phyloP scores from a whole-genome alignment of 2,888 invertebrate genomes.

The Anorthoa munda region DNA sequence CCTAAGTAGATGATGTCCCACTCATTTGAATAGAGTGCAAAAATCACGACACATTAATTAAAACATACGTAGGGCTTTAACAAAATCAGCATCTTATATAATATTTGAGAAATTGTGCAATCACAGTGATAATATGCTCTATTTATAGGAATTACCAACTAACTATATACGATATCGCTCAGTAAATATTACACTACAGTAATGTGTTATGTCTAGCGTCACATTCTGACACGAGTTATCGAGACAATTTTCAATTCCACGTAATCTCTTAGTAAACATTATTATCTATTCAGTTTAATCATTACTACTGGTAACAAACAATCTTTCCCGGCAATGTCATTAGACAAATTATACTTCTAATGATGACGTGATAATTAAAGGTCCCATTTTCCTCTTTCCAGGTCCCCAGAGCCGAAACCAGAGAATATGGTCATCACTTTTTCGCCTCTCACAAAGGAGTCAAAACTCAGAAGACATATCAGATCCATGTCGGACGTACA shows the following conservation, averaged over 20 bases:
- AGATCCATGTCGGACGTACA: conserved; percentile 89
- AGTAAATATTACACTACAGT: conserved; percentile 42
- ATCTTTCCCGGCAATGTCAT: conserved; percentile 30
- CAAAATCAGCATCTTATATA: conserved; percentile 23
- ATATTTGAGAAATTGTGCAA: conserved; percentile 43
- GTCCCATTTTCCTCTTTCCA: conserved; percentile 73
- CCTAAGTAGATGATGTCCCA: conserved; percentile 16
- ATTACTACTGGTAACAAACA: conserved; percentile 33
- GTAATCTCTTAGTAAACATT: conserved; percentile 51
- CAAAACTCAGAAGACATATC: conserved; percentile 85
- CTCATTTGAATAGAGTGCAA: conserved; percentile 29
- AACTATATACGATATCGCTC: conserved; percentile 21
- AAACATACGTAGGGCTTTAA: conserved; percentile 24
- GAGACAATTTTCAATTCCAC: conserved; percentile 45
- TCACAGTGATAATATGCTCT: conserved; percentile 38
- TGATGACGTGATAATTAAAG: conserved; percentile 10
- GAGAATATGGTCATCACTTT: conserved; percentile 75
- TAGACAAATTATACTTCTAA: conserved; percentile 13
- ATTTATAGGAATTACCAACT: conserved; percentile 54
- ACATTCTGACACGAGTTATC: conserved; percentile 44
- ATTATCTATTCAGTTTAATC: conserved; percentile 52
- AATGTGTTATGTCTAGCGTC: conserved; percentile 46
- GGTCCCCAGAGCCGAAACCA: conserved; percentile 80
- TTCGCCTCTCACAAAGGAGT: conserved; percentile 84
- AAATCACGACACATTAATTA: conserved; percentile 36